These are phyloP conservation scores for Poicephalus meyeri DNA, from an alignment of 2,113 vertebrate species.

Conservation along the genomic window DNA sequence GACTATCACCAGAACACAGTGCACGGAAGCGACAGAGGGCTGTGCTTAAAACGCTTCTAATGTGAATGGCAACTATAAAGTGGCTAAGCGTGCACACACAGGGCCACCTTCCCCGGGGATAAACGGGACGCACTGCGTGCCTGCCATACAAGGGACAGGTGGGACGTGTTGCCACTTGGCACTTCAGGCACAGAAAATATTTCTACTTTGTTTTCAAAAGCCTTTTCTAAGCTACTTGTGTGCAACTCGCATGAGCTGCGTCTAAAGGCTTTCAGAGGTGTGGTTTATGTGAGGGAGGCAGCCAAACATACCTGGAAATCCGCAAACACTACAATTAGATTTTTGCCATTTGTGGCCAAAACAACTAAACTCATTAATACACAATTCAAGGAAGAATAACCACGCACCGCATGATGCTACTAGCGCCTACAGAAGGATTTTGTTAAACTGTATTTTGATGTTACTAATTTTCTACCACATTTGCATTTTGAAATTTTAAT, in stretches of 20 bases:
- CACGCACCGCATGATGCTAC: fast-evolving
- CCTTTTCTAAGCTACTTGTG: too few relatives aligned
- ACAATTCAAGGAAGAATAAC: neutral
- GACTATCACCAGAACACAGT: fast-evolving
- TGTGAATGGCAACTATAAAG: fast-evolving
- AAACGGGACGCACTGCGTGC: fast-evolving
- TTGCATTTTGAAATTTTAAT: neutral
- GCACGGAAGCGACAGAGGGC: fast-evolving
- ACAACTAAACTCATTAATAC: neutral
- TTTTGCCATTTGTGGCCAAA: neutral
- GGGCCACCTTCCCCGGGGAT: fast-evolving
- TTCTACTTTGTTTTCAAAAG: neutral
- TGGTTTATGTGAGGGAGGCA: neutral
- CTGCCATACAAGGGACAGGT: fast-evolving
- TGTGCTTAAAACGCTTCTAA: neutral
- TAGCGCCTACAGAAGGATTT: neutral
- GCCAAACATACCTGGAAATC: neutral
- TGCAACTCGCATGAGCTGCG: neutral
- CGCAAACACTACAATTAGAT: neutral
- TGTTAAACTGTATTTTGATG: neutral
- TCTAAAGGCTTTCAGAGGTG: neutral
- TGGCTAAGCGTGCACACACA: fast-evolving
- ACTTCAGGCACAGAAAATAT: fast-evolving
- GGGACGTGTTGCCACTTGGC: neutral
- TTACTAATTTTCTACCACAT: neutral